Conservation (phyloP, 2,888 invertebrate genomes). For the Epistrophe grossulariae region DNA sequence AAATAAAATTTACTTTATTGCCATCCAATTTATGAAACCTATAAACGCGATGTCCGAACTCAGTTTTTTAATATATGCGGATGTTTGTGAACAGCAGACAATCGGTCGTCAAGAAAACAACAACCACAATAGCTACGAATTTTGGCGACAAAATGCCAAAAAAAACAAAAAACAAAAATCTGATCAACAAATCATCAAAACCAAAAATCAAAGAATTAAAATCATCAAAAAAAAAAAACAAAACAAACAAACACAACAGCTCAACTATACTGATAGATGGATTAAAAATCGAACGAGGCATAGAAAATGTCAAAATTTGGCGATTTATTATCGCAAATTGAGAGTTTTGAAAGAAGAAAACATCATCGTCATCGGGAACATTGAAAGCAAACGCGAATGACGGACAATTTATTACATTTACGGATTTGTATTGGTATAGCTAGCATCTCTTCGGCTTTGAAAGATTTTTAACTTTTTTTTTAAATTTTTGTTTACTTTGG, state of each 20-base stretch:
- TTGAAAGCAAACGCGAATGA: slow-evolving; percentile 45
- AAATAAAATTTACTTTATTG: slow-evolving; percentile 52
- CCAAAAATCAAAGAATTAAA: slow-evolving; percentile 25
- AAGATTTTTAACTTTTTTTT: slow-evolving; percentile 11
- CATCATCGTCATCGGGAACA: slow-evolving; percentile 48
- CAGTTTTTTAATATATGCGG: slow-evolving; percentile 65
- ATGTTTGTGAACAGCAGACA: slow-evolving; percentile 63
- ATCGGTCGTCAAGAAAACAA: slow-evolving; percentile 54
- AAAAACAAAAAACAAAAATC: background rate
- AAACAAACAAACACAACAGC: slow-evolving; percentile 19
- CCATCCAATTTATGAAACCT: slow-evolving; percentile 60
- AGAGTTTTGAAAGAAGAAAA: slow-evolving; percentile 71
- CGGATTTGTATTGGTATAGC: background rate
- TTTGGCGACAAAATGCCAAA: slow-evolving; percentile 45
- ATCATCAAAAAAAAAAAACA: slow-evolving; percentile 12
- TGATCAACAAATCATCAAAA: slow-evolving; percentile 19
- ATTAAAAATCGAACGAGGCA: slow-evolving; percentile 72
- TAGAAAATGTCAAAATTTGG: slow-evolving; percentile 74
- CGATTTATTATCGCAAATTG: slow-evolving; percentile 76
- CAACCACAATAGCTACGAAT: background rate
- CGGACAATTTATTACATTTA: slow-evolving; percentile 61
- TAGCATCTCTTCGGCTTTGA: slow-evolving; percentile 32
- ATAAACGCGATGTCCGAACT: slow-evolving; percentile 52
- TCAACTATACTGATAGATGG: slow-evolving; percentile 64
- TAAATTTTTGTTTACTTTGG: slow-evolving; percentile 44